Evolutionary conservation across 2,888 invertebrate genomes (phyloP).

Genomic region (Nudaria mundana): DNA sequence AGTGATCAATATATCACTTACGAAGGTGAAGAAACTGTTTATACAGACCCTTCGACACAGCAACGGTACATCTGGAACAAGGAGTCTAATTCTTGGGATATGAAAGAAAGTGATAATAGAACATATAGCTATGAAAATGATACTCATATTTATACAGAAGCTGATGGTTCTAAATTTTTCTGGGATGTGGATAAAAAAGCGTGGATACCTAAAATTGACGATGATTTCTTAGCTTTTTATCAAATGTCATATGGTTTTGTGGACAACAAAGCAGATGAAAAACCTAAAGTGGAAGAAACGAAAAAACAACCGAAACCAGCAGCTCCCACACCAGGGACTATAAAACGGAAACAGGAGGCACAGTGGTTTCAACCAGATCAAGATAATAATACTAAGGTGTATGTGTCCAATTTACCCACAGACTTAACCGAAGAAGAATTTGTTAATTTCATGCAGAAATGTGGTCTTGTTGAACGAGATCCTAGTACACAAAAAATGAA

Average conservation of each 20-base stretch:
- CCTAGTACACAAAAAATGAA: constrained; percentile 89
- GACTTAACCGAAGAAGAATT: constrained; percentile 95
- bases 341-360: constrained; percentile 77
- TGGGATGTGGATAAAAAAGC: constrained; percentile 96
- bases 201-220: constrained; percentile 98
- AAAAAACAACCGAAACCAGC: constrained; percentile 47
- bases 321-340: constrained; percentile 69
- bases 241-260: constrained; percentile 96
- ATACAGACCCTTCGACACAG: constrained; percentile 86
- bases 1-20: constrained; percentile 84
- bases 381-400: constrained; percentile 94
- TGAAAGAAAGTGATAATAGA: constrained; percentile 53
- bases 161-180: constrained; percentile 93
- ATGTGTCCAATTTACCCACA: constrained; percentile 94
- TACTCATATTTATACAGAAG: constrained; percentile 89
- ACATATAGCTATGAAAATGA: constrained; percentile 88
- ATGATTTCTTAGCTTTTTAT: constrained; percentile 97
- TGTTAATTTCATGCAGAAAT: constrained; percentile 96
- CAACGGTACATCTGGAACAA: constrained; percentile 85
- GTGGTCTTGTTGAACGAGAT: constrained; percentile 96
- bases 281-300: constrained; percentile 49
- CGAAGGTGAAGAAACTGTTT: constrained; percentile 85
- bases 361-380: constrained; percentile 97
- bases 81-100: constrained; percentile 73
- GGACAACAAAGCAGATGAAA: constrained; percentile 76